Base-by-base conservation (phyloP, 2,113 vertebrate species). In the Lagopus muta region DNA sequence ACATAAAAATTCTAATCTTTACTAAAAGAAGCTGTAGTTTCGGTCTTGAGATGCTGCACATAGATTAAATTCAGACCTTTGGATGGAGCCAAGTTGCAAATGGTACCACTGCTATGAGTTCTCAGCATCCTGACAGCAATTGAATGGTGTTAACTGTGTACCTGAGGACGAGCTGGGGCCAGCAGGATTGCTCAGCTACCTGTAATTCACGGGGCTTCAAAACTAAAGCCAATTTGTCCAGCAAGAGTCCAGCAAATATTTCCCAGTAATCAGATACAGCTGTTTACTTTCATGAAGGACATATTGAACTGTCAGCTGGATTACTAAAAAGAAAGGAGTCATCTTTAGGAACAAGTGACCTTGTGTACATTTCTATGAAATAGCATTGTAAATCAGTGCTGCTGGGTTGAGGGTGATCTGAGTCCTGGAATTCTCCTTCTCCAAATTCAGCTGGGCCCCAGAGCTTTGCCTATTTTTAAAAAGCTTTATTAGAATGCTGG, bases 341-440 rank as follows among this genome's bases (percentile, higher is more conserved):
- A 75, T 58, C 40, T 89, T 88, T 88, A 90, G 34, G 95, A 94
- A 18, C 42, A 88, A 74, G 9, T 52, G 57, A 64, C 72, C 61
- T 50, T 28, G 14, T 47, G 11, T 66, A 11, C 58, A 12, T 57
- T 82, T 82, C 87, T 80, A 61, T 85, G 60, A 58, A 57, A 74
- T 10, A 77, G 21, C 40, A 30, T 9, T 45, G 47, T 65, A 48
- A 78, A 86, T 40, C 65, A 60, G 2, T 54, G 21, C 25, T 83
- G 50, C 58, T 70, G 15, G 64, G 71, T 71, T 65, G 64, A 87
- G 20, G 15, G 38, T 67, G 45, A 66, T 28, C 60, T 21, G 15
- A 67, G 45, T 64, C 40, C 2, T 4, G 77, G 10, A 5, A 66
- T 12, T 74, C 64, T 77, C 15, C n/a, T 83, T 60, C 74, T 64